Evolutionary conservation across 2,888 invertebrate genomes (phyloP).

Genomic region (Serripes groenlandicus): DNA sequence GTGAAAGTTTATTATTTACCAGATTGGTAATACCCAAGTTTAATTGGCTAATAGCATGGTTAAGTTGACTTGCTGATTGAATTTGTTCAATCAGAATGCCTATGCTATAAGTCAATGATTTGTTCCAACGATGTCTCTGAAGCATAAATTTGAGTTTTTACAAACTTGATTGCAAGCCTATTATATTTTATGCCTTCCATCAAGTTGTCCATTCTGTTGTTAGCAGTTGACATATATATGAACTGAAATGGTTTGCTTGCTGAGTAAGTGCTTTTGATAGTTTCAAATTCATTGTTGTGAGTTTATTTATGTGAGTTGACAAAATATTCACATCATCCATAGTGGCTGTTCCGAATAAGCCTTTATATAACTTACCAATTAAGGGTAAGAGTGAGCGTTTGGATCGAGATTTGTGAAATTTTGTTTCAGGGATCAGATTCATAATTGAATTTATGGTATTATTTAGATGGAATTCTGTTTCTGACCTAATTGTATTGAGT

Average conservation of each 20-base stretch:
- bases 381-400: no score
- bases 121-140: not conserved
- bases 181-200: constrained; percentile 9
- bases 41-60: constrained; percentile 30
- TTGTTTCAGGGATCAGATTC: constrained; percentile 25
- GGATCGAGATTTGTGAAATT: constrained; percentile 6
- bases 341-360: constrained; percentile 65
- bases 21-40: constrained; percentile 23
- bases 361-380: constrained; percentile 55
- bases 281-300: constrained; percentile 11
- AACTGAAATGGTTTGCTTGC: constrained; percentile 26
- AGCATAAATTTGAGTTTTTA: not conserved
- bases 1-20: constrained; percentile 36
- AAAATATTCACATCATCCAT: constrained; percentile 49
- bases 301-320: constrained; percentile 33
- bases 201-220: constrained; percentile 23
- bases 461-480: constrained; percentile 17
- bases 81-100: not conserved
- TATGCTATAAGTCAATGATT: constrained; percentile 6
- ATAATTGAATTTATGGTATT: not conserved
- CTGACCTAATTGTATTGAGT: constrained; percentile 21
- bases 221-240: constrained; percentile 7
- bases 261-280: constrained; percentile 30
- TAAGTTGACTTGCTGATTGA: constrained; percentile 6
- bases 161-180: constrained; percentile 5